Base-by-base conservation (phyloP, 2,888 invertebrate species). In the Ctena decussata region DNA sequence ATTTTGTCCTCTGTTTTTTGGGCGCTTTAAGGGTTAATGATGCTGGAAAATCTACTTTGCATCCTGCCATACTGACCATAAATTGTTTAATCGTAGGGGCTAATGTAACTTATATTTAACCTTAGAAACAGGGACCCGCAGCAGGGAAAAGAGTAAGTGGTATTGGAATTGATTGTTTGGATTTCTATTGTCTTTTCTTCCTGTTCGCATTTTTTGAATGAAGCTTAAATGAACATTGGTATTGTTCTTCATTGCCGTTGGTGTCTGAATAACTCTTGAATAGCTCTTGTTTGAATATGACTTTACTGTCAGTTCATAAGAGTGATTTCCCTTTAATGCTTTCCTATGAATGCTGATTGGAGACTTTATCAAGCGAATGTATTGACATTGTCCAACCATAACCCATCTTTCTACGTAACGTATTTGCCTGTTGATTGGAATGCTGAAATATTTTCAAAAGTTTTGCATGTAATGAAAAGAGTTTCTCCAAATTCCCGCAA, bases 101-200 rank as follows among this genome's bases (percentile, higher is more conserved):
- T n/a, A n/a, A n/a, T n/a, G n/a, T 15, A 41, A 41, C 41, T 11
- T 41, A 41, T 46, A 46, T 65, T 35, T 65, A 35, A 65, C 30
- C 35, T 1, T 65, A 65, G 12, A 35, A 65, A 65, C 65, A 65
- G 35, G 65, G 35, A 49, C 77, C 77, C 8, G 30, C 77, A 60
- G 77, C 69, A 46, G 65, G 41, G 37, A 41, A 35, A 49, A 69
- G 24, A 70, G 77, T 77, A 77, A 77, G 77, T 77, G 70, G 11
- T 12, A 30, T 24, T 76, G 60, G 60, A 39, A 11, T 65, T 32
- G 35, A 65, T 35, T 65, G 65, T 35, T 65, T 65, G 65, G 21
- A 65, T 65, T 65, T 65, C 65, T 65, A 35, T 65, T 65, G 65
- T 65, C 65, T 35, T 65, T 65, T 35, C 65, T 24, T 35, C 30